phyloP scores from a whole-genome alignment of 2,797 vertebrate genomes.

The Uromys caudimaculatus region DNA sequence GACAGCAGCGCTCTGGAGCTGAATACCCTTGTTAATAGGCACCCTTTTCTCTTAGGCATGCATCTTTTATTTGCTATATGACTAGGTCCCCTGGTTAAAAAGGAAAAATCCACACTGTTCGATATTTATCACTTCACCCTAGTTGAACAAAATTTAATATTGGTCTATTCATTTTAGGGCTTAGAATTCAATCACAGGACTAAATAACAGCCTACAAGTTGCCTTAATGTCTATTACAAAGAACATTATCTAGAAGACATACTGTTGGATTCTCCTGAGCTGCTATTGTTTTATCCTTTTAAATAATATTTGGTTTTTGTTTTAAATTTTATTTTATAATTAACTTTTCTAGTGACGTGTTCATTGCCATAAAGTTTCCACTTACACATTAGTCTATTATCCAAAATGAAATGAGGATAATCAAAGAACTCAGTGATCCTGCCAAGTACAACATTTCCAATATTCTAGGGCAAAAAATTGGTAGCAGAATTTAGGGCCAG shows the following conservation, averaged over 20 bases:
- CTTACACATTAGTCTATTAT: constrained; percentile 12
- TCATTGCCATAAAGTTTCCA: constrained; percentile 1
- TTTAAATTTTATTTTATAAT: background rate
- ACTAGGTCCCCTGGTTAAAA: background rate
- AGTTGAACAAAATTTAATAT: background rate
- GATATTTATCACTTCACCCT: constrained; percentile 33
- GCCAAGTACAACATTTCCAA: background rate
- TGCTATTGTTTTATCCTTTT: constrained; percentile 11
- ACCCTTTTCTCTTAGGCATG: background rate
- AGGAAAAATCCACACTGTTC: background rate
- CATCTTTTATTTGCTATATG: background rate
- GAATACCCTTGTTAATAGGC: background rate
- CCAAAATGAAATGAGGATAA: constrained; percentile 3
- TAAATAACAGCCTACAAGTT: background rate
- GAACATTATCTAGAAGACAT: constrained; percentile 32
- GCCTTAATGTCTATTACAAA: background rate
- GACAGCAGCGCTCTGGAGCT: background rate
- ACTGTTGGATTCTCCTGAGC: background rate
- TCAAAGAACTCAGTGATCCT: background rate
- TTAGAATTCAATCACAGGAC: constrained; percentile 1
- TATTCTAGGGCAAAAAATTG: background rate
- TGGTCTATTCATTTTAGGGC: constrained; percentile 27
- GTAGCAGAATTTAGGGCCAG: background rate
- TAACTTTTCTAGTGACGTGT: background rate
- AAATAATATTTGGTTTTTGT: background rate